phyloP scores from a whole-genome alignment of 2,888 invertebrate species.

The Drosophila antonietae region DNA sequence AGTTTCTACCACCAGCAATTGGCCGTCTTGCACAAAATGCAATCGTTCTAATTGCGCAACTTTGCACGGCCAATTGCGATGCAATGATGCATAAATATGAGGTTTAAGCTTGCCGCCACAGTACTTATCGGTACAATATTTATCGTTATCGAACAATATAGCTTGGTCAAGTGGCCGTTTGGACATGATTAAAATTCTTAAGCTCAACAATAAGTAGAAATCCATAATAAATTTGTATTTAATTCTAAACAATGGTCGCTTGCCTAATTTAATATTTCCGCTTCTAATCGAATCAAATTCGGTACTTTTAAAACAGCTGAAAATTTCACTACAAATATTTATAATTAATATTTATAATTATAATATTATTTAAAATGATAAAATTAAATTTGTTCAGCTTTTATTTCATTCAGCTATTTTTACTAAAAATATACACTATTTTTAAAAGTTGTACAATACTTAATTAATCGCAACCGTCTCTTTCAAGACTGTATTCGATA shows the following conservation, averaged over 20 bases:
- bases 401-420: not conserved
- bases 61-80: constrained; percentile 27
- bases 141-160: constrained; percentile 41
- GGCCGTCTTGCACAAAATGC: constrained; percentile 63
- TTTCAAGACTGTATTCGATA: constrained; percentile 31
- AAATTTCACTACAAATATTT: not conserved
- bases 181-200: not conserved
- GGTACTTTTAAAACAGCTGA: not conserved
- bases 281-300: constrained; percentile 4
- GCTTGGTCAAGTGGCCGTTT: not conserved
- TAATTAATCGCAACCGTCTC: constrained; percentile 1
- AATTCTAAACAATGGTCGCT: no score
- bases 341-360: not conserved
- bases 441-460: not conserved
- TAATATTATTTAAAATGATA: no score
- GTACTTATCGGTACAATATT: not conserved
- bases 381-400: not conserved
- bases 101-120: constrained; percentile 48
- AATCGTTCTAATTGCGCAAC: constrained; percentile 75
- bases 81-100: constrained; percentile 47
- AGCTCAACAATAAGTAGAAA: not conserved
- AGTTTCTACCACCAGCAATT: constrained; percentile 60
- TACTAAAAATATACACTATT: not conserved
- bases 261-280: not conserved
- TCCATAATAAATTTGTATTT: not conserved